Evolutionary conservation across 2,113 vertebrate species (phyloP), one percentile per base, ranked within the genome.

Genomic region (Vireo altiloquus): DNA sequence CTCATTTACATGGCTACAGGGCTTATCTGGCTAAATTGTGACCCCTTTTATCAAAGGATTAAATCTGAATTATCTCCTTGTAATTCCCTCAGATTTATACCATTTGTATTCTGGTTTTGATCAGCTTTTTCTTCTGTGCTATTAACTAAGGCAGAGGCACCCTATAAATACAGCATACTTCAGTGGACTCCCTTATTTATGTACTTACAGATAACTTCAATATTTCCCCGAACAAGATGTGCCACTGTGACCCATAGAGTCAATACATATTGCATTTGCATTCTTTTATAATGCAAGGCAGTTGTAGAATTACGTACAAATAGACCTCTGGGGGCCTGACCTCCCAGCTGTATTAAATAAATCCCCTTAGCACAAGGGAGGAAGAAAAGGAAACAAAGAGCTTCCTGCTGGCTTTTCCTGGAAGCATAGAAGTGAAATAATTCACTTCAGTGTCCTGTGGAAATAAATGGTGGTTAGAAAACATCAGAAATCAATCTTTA

Each of bases 231-330:
- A 92, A 90, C 33, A 83, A 90, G 72, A 60, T 0, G 7, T 86
- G 64, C 72, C 82, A 78, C 64, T 24, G 14, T 92, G 92, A 88
- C 78, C 93, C 76, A 53, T 5, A 53, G 35, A 95, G 87, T 56
- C 86, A 92, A 66, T 74, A 46, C 87, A 92, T 59, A 59, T 83
- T 92, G 78, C 80, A 94, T 95, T 96, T 95, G 63, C 95, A 94
- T 96, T 96, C 95, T 95, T 96, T 95, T 94, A 79, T 97, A 96
- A 95, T 95, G 78, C 94, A 95, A 95, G 83, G 71, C 94, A 93
- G 95, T 95, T 89, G 79, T 63, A 82, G 64, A 80, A 71, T 66
- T 92, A 79, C 37, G 1, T 78, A 76, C 69, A 87, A 96, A 95
- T 53, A 83, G 90, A 96, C 77, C 87, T 87, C 75, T n/a, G 64